phyloP scores from a whole-genome alignment of 2,113 vertebrate genomes.

The Nycticebus coucang region DNA sequence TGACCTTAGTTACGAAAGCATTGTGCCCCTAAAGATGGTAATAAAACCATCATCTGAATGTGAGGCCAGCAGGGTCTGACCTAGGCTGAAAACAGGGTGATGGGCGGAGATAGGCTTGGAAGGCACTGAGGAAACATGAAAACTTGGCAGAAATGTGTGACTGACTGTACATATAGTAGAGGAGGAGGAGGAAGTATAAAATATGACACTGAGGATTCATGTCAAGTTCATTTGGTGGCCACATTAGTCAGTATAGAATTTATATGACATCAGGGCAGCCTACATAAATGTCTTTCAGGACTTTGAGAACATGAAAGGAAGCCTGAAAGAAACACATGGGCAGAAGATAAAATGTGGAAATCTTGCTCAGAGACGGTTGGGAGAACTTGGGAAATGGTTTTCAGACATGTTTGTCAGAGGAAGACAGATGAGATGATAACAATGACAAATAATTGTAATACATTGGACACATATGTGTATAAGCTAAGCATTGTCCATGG shows the following conservation, averaged over 20 bases:
- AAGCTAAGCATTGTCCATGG: neutral
- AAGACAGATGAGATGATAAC: neutral
- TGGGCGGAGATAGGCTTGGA: neutral
- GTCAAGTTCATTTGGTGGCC: neutral
- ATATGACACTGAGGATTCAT: neutral
- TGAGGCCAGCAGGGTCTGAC: neutral
- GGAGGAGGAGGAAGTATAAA: neutral
- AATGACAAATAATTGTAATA: neutral
- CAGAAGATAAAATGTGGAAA: neutral
- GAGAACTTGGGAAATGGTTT: neutral
- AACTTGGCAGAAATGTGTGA: neutral
- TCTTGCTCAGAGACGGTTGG: neutral
- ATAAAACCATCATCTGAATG: neutral
- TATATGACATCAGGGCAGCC: neutral
- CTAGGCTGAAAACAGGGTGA: neutral
- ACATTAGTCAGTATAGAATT: neutral
- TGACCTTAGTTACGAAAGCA: neutral
- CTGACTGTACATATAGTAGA: neutral
- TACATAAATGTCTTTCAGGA: neutral
- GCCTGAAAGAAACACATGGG: neutral
- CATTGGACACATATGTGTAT: neutral
- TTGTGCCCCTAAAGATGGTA: neutral
- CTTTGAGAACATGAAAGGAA: neutral
- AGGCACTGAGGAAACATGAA: neutral
- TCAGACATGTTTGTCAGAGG: neutral